Evolutionary conservation across 2,888 invertebrate genomes (phyloP).

Genomic region (Eustalomyia histrio): DNA sequence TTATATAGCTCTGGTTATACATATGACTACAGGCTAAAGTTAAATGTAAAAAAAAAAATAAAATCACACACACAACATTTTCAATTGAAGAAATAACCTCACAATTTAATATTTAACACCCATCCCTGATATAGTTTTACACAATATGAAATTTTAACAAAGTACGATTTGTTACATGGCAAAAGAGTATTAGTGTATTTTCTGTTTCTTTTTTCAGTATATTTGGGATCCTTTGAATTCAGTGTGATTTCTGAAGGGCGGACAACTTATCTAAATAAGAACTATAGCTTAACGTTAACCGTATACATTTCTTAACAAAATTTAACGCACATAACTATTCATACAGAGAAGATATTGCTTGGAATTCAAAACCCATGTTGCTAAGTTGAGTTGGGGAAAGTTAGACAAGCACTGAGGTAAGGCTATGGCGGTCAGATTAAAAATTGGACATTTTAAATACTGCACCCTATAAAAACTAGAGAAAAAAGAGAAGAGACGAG

Average conservation of each 20-base stretch:
- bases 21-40: slow-evolving; percentile 48
- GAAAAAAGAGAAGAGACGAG: too few species aligned
- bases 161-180: neutral
- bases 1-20: slow-evolving; percentile 13
- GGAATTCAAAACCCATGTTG: too few species aligned
- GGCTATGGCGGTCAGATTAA: too few species aligned
- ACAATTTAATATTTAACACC: slow-evolving; percentile 10
- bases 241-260: slow-evolving; percentile 5
- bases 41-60: slow-evolving; percentile 51
- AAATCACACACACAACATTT: slow-evolving; percentile 3
- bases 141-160: neutral
- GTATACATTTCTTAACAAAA: too few species aligned
- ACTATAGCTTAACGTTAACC: too few species aligned
- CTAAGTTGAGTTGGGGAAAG: too few species aligned
- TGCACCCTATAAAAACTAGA: too few species aligned
- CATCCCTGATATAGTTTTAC: neutral
- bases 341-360: too few species aligned
- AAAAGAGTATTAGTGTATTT: neutral
- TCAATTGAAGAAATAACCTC: slow-evolving; percentile 17
- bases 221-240: slow-evolving; percentile 53
- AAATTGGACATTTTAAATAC: too few species aligned
- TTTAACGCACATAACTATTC: too few species aligned
- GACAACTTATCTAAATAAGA: too few species aligned
- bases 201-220: slow-evolving; percentile 39
- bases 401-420: too few species aligned